These are phyloP conservation scores for Sussaba pulchella DNA, from an alignment of 2,888 invertebrate species.

Conservation along the genomic window DNA sequence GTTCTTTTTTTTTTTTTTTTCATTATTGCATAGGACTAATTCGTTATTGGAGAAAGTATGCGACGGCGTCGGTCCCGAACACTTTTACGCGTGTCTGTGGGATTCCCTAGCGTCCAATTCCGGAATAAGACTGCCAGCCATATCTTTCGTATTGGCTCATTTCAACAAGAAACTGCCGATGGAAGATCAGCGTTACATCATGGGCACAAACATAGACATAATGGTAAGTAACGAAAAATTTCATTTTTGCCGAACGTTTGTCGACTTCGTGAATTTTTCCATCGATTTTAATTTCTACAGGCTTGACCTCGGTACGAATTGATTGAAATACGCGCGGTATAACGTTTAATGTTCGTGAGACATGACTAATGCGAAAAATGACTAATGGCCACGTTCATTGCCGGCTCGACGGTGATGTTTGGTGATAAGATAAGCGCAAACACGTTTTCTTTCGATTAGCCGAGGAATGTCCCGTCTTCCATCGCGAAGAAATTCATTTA, in stretches of 20 bases:
- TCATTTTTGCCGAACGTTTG: too few species aligned
- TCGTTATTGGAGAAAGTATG: slow-evolving; percentile 89
- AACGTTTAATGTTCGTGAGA: slow-evolving; percentile 34
- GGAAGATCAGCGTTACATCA: slow-evolving; percentile 93
- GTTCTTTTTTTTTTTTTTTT: too few species aligned
- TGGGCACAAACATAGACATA: slow-evolving; percentile 93
- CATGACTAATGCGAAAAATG: slow-evolving; percentile 28
- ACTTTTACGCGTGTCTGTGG: slow-evolving; percentile 96
- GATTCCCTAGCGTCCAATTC: slow-evolving; percentile 93
- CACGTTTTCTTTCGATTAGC: slow-evolving; percentile 7
- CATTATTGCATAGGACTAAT: slow-evolving; percentile 87
- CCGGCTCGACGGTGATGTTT: not conserved
- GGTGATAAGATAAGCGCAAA: slow-evolving; percentile 46
- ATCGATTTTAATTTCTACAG: not conserved
- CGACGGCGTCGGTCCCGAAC: slow-evolving; percentile 90
- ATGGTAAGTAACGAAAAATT: too few species aligned
- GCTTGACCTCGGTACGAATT: slow-evolving; percentile 7
- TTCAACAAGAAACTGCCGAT: slow-evolving; percentile 92
- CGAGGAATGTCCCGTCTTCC: not conserved
- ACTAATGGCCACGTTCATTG: slow-evolving; percentile 11
- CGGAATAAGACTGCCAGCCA: slow-evolving; percentile 92
- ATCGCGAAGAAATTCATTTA: slow-evolving; percentile 4
- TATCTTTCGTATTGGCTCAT: slow-evolving; percentile 91
- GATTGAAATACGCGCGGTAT: slow-evolving; percentile 3
- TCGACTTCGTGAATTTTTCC: too few species aligned